phyloP scores from a whole-genome alignment of 1,140 invertebrate species.

The Cylas formicarius region DNA sequence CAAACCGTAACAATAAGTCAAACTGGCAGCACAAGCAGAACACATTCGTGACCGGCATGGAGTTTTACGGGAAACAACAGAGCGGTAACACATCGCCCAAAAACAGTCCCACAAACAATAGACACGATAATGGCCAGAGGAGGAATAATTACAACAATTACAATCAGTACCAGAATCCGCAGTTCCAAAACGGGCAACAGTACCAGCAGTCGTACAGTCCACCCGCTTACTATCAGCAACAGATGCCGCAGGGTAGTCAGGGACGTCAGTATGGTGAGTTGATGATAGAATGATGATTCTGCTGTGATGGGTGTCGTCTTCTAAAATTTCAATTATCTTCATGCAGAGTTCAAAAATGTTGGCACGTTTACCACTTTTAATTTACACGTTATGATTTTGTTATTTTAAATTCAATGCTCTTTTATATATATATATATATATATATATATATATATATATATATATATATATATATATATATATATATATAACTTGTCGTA shows the following conservation, averaged over 20 bases:
- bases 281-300: too few relatives aligned
- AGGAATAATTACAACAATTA: constrained; percentile 24
- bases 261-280: constrained; percentile 16
- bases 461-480: too few relatives aligned
- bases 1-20: constrained; percentile 39
- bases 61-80: constrained; percentile 13
- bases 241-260: constrained; percentile 13
- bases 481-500: too few relatives aligned
- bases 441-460: too few relatives aligned
- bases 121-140: constrained; percentile 15
- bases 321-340: too few relatives aligned
- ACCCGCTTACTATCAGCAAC: constrained; percentile 25
- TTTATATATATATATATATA: too few relatives aligned
- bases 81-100: constrained; percentile 8
- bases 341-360: too few relatives aligned
- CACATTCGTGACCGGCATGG: constrained; percentile 4
- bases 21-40: constrained; percentile 26
- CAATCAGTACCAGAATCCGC: constrained; percentile 26
- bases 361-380: too few relatives aligned
- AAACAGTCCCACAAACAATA: constrained; percentile 17
- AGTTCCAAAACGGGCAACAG: constrained; percentile 24
- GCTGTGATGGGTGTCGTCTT: too few relatives aligned
- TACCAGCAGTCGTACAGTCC: constrained; percentile 34
- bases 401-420: too few relatives aligned
- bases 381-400: too few relatives aligned